phyloP scores from a whole-genome alignment of 1,140 invertebrate genomes.

The Acyrthosiphon pisum region DNA sequence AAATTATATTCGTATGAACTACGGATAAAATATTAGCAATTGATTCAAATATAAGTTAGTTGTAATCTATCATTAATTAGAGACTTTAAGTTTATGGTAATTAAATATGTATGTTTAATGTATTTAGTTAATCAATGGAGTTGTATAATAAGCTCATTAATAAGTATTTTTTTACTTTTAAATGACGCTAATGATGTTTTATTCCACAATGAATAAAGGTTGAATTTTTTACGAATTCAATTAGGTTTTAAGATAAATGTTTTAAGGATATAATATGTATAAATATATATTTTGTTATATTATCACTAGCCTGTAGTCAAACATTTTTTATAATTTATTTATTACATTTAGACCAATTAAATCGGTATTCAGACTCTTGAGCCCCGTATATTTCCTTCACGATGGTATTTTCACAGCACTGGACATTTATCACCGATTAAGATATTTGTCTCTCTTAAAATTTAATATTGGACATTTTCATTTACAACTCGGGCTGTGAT shows the following conservation, averaged over 20 bases:
- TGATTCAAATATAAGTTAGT: not conserved
- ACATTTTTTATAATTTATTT: not conserved
- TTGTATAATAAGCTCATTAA: not conserved
- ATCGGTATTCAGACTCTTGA: not conserved
- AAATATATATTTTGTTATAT: not conserved
- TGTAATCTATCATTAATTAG: not conserved
- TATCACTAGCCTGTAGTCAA: not conserved
- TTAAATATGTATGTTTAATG: not conserved
- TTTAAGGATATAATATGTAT: not conserved
- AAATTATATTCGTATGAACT: not conserved
- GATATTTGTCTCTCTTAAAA: not conserved
- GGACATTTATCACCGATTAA: not conserved
- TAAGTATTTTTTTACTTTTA: not conserved
- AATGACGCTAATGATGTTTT: not conserved
- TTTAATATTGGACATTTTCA: not conserved
- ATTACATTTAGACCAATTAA: not conserved
- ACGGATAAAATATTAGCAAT: not conserved
- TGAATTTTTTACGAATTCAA: not conserved
- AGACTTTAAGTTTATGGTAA: not conserved
- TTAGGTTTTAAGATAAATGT: not conserved
- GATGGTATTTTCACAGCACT: not conserved
- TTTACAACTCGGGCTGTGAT: not conserved
- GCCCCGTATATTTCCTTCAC: not conserved
- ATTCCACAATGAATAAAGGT: not conserved
- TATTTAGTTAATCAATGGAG: not conserved